Evolutionary conservation across 35 echinoderm and acorn worm genomes (phyloP), one percentile per base, ranked within the genome.

Genomic region (Strongylocentrotus purpuratus): DNA sequence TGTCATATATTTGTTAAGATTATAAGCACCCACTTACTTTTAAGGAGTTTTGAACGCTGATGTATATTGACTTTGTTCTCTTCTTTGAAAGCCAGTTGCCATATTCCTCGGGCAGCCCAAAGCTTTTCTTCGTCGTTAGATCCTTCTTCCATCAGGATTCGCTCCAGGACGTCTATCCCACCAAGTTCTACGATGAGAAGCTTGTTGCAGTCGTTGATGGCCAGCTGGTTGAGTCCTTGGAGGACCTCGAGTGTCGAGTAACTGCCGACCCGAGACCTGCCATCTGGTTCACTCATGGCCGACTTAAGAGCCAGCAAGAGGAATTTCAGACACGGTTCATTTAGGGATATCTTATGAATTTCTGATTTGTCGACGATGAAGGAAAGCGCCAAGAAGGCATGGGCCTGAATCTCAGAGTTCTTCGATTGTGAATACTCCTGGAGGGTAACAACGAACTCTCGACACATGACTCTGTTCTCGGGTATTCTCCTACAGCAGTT

Each of bases 141-240:
- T 31, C 87, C 86, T 32, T 93, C 45, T 45, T 94, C 93, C 14
- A 89, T 14, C 86, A 96, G 90, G 61, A 87, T 47, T 86, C 47
- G 11, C 0, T 90, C 94, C 94, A 96, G 94, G 5, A 97, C 59
- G 5, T 46, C 93, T 7, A 88, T 18, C n/a, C 93, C 86, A 25
- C 96, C 97, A 86, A 89, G 94, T 12, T 98, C 94, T 22, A 97
- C 95, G 48, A 97, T 94, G 25, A 59, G 86, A n/a, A 97, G 88
- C 92, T 98, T 98, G 94, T 98, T 98, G 20, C 28, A 11, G 94
- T 98, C 97, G 88, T 97, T 97, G 0, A 96, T 33, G 41, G 97
- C 97, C 10, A 98, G 61, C 33, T 97, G 95, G 61, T 97, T 96
- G 41, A 98, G 86, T 0, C 96, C 95, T 45, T 97, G 86, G 10